A percentile compares a stretch with the other conserved stretches of the same genome.
phyloP scores from a whole-genome alignment of 2,797 vertebrate species.

The Ciconia nigra region DNA sequence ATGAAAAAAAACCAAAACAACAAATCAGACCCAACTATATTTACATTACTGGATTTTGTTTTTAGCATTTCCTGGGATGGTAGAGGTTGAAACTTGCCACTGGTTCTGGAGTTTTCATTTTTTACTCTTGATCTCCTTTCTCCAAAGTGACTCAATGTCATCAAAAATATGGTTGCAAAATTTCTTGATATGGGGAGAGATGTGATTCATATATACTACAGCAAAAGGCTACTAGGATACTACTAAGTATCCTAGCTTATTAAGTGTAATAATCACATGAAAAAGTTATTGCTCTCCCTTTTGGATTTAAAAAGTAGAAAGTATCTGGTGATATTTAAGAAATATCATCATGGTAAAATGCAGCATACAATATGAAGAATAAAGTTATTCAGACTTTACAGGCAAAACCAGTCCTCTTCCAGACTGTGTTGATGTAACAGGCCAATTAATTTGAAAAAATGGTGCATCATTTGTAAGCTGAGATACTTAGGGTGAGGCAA shows the following conservation, averaged over 20 bases:
- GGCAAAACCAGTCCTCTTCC: background rate
- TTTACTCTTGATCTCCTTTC: background rate
- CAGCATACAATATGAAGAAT: background rate
- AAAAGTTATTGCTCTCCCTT: background rate
- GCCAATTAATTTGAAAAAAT: slow-evolving; percentile 8
- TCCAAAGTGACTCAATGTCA: background rate
- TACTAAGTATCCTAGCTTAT: background rate
- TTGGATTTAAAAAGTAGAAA: background rate
- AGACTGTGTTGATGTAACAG: background rate
- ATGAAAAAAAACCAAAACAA: background rate
- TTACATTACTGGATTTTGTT: background rate
- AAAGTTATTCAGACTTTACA: background rate
- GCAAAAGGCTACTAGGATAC: background rate
- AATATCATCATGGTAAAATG: background rate
- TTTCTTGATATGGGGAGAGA: background rate
- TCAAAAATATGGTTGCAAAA: background rate
- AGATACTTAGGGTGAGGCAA: background rate
- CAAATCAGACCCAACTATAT: background rate
- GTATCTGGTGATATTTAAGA: background rate
- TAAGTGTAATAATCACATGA: background rate
- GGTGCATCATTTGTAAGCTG: background rate
- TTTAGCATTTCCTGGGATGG: background rate
- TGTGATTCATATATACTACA: background rate
- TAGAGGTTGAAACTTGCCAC: background rate
- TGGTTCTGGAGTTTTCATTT: background rate